Evolutionary conservation across 2,888 invertebrate genomes (phyloP).

Genomic region (Drosophila eohydei): DNA sequence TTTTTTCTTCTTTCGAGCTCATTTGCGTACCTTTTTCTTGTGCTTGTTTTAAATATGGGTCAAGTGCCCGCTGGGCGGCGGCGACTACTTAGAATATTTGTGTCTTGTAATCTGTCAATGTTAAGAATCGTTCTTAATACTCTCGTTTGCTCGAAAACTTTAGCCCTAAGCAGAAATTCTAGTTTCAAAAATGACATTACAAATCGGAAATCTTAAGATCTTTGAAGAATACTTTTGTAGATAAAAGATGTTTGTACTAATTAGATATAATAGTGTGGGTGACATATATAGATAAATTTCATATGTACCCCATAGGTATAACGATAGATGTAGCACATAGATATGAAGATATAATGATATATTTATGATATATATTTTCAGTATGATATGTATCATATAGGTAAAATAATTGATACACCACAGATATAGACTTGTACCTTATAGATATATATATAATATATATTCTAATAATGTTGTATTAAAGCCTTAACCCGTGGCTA

Average conservation of each 20-base stretch:
- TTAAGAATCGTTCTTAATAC: slow-evolving; percentile 6
- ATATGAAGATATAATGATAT: background rate
- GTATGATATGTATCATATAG: background rate
- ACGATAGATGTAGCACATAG: background rate
- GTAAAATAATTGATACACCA: too few relatives aligned
- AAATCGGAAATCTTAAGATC: background rate
- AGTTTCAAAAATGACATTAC: background rate
- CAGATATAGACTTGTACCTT: too few relatives aligned
- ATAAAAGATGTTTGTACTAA: background rate
- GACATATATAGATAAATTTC: background rate
- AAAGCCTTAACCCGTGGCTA: background rate
- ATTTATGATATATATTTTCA: background rate
- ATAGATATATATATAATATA: background rate
- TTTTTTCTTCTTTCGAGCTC: slow-evolving; percentile 10
- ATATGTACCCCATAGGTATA: background rate
- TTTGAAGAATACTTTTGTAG: background rate
- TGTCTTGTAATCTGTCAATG: slow-evolving; percentile 16
- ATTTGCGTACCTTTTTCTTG: slow-evolving; percentile 3
- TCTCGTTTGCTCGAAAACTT: background rate
- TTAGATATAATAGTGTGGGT: background rate
- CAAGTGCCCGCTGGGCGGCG: slow-evolving; percentile 27
- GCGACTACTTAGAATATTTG: slow-evolving; percentile 10
- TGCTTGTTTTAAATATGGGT: slow-evolving; percentile 18
- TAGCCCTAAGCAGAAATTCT: background rate
- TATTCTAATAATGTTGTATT: background rate